Conservation (phyloP, 2,797 vertebrate species). For the Cyclopterus lumpus region DNA sequence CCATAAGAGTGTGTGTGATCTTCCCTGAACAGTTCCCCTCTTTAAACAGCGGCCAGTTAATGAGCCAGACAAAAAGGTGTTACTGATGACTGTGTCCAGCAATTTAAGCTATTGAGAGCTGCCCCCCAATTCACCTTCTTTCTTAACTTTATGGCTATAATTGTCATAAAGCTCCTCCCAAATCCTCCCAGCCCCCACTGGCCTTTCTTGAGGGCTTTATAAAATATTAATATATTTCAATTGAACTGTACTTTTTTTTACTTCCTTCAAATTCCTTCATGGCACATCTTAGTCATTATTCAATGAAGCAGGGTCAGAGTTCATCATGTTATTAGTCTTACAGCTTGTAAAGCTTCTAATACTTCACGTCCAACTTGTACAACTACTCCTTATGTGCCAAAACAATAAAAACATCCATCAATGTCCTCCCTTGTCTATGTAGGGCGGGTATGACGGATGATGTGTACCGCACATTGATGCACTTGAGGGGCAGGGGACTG, state of each 20-base stretch:
- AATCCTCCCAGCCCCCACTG: conserved; percentile 58
- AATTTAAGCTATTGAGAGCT: conserved; percentile 77
- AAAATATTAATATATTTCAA: conserved; percentile 71
- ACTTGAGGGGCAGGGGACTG: conserved; percentile 70
- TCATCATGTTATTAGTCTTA: conserved; percentile 64
- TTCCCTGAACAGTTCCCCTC: conserved; percentile 63
- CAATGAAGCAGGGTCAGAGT: conserved; percentile 68
- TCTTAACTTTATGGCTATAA: conserved; percentile 81
- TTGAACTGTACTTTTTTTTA: conserved; percentile 60
- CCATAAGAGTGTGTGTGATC: conserved; percentile 63
- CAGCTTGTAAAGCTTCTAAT: conserved; percentile 59
- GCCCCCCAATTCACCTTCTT: conserved; percentile 78
- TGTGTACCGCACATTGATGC: conserved; percentile 69
- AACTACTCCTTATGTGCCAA: conserved; percentile 64
- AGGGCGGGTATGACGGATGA: conserved; percentile 70
- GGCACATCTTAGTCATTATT: conserved; percentile 48
- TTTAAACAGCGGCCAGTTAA: conserved; percentile 61
- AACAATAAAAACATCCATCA: conserved; percentile 80
- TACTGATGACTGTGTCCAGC: conserved; percentile 78
- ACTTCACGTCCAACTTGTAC: conserved; percentile 67
- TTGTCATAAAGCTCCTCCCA: conserved; percentile 75
- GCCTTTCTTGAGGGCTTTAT: conserved; percentile 59
- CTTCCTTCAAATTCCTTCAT: conserved; percentile 30
- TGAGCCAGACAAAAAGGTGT: conserved; percentile 80
- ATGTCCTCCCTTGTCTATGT: conserved; percentile 72